A percentile compares a stretch with the other conserved stretches of the same genome.
Conservation (phyloP, 2,113 vertebrate genomes). For the Regulus satrapa region DNA sequence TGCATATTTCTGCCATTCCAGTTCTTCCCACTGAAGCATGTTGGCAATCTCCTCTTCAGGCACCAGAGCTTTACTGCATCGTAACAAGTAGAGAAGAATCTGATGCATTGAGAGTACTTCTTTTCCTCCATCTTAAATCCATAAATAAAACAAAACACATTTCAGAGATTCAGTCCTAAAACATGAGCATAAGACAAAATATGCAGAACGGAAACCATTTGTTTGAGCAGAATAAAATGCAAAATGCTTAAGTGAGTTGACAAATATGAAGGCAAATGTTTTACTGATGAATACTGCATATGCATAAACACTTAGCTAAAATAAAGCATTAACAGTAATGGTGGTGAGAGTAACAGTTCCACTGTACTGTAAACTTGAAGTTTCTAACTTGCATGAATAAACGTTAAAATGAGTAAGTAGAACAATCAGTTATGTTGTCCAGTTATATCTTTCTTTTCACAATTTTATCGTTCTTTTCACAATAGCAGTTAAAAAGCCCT, state of each 20-base stretch:
- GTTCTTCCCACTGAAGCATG: constrained; percentile 98
- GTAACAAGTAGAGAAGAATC: constrained; percentile 91
- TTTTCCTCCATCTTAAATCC: constrained; percentile 89
- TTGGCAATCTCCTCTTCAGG: constrained; percentile 96
- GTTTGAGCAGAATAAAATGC: constrained; percentile 1
- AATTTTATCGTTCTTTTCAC: constrained; percentile 56
- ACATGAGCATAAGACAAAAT: background rate
- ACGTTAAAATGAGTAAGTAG: constrained; percentile 22
- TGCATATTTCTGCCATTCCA: constrained; percentile 98
- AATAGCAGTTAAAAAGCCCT: constrained; percentile 58
- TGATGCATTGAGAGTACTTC: constrained; percentile 99
- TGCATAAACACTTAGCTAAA: constrained; percentile 16
- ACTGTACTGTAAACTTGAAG: background rate
- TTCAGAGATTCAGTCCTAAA: background rate
- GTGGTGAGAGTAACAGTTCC: background rate
- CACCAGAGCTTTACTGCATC: constrained; percentile 90
- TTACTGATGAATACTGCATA: constrained; percentile 29
- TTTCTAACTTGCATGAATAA: constrained; percentile 10
- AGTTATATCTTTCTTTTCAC: constrained; percentile 8
- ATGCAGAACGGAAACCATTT: background rate
- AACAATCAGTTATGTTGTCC: constrained; percentile 1
- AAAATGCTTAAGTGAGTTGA: background rate
- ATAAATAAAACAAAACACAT: background rate
- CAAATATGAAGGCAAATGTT: constrained; percentile 9
- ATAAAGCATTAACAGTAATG: background rate